phyloP scores from a whole-genome alignment of 2,113 vertebrate species.

The Thunnus thynnus region DNA sequence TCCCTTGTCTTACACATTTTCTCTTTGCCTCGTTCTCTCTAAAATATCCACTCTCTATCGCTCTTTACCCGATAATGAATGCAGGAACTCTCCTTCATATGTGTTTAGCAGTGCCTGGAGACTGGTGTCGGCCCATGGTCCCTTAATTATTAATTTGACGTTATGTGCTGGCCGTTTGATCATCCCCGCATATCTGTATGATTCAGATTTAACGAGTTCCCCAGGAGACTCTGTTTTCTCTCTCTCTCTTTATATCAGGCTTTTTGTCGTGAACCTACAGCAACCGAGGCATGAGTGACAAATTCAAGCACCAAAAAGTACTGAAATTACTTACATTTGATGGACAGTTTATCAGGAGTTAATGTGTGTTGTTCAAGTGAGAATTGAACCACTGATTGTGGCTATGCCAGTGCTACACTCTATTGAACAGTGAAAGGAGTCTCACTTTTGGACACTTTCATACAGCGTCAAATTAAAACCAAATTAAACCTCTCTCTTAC shows the following conservation, averaged over 20 bases:
- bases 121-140: slow-evolving; percentile 68
- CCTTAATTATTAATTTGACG: slow-evolving; percentile 85
- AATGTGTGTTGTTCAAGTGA: not conserved
- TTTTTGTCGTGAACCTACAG: slow-evolving; percentile 59
- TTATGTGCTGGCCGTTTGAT: slow-evolving; percentile 81
- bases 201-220: slow-evolving; percentile 81
- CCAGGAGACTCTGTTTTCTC: slow-evolving; percentile 59
- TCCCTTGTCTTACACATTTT: slow-evolving; percentile 39
- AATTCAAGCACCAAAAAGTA: not conserved
- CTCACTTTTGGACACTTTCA: not conserved
- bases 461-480: not conserved
- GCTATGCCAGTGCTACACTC: not conserved
- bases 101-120: slow-evolving; percentile 77
- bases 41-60: slow-evolving; percentile 29
- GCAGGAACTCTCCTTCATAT: slow-evolving; percentile 76
- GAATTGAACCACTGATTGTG: slow-evolving; percentile 7
- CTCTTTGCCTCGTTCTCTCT: slow-evolving; percentile 48
- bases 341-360: slow-evolving; percentile 10
- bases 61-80: slow-evolving; percentile 65
- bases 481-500: slow-evolving; percentile 1
- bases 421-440: not conserved
- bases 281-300: not conserved
- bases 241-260: slow-evolving; percentile 17
- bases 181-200: slow-evolving; percentile 75
- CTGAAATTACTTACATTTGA: slow-evolving; percentile 32